phyloP scores from a whole-genome alignment of 1,140 invertebrate genomes.

The Brachionus rotundiformis region DNA sequence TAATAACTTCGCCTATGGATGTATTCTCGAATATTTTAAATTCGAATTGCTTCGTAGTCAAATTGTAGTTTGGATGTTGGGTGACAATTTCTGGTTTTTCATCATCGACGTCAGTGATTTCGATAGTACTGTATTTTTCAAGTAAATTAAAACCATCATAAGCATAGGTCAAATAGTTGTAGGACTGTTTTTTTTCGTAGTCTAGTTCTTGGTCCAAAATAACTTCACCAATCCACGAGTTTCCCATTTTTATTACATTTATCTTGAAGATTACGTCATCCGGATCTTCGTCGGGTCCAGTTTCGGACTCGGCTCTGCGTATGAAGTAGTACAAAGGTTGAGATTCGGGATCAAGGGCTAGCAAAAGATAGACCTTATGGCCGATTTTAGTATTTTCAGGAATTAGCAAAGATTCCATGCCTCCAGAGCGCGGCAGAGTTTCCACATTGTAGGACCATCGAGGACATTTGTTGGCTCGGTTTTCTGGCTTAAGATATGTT shows the following conservation, averaged over 20 bases:
- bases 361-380: slow-evolving; percentile 4
- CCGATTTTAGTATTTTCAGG: slow-evolving; percentile 28
- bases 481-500: slow-evolving; percentile 16
- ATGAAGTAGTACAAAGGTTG: slow-evolving; percentile 41
- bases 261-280: slow-evolving; percentile 39
- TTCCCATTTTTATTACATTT: slow-evolving; percentile 31
- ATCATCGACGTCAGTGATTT: slow-evolving; percentile 46
- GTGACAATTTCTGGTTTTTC: slow-evolving; percentile 25
- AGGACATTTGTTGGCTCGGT: slow-evolving; percentile 29
- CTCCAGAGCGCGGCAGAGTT: slow-evolving; percentile 4
- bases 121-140: slow-evolving; percentile 46
- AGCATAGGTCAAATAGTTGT: slow-evolving; percentile 33
- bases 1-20: slow-evolving; percentile 39
- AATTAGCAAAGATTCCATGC: background rate
- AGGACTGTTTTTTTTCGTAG: slow-evolving; percentile 46
- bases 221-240: slow-evolving; percentile 31
- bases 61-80: background rate
- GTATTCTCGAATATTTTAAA: slow-evolving; percentile 43
- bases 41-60: slow-evolving; percentile 26
- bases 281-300: background rate
- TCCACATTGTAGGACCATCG: slow-evolving; percentile 45
- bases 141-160: slow-evolving; percentile 34
- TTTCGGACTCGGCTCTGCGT: slow-evolving; percentile 19
- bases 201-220: slow-evolving; percentile 39
- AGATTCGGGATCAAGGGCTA: slow-evolving; percentile 31